These are phyloP conservation scores for Cylindroiulus punctatus DNA, from an alignment of 2,888 invertebrate genomes.

Conservation along the genomic window DNA sequence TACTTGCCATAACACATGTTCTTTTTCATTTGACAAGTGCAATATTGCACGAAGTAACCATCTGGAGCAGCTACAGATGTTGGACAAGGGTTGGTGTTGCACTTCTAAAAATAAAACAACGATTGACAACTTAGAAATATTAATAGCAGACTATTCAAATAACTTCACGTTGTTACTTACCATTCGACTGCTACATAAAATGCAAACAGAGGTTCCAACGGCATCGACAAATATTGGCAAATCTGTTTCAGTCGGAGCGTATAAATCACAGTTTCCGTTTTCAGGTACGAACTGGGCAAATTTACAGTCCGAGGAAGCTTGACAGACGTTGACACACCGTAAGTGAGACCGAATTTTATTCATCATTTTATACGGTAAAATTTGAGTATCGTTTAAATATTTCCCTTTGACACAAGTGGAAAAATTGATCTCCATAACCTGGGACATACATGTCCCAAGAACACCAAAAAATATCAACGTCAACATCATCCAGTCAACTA, in stretches of 20 bases:
- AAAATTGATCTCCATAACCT: neutral
- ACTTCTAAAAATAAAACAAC: neutral
- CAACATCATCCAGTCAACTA: neutral
- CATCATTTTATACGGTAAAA: neutral
- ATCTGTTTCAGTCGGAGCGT: neutral
- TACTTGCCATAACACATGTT: neutral
- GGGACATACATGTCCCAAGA: neutral
- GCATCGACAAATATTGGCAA: neutral
- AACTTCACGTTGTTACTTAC: neutral
- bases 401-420: neutral
- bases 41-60: neutral
- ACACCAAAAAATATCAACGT: neutral
- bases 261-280: neutral
- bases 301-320: neutral
- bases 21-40: neutral
- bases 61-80: neutral
- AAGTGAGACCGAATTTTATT: neutral
- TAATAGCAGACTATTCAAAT: neutral
- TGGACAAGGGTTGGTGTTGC: neutral
- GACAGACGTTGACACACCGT: neutral
- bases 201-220: neutral
- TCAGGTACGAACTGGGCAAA: neutral
- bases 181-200: constrained; percentile 5
- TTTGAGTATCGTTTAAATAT: neutral
- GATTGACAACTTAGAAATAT: neutral